Percentiles rank a stretch among this genome's conserved stretches.
Evolutionary conservation across 1,140 invertebrate genomes (phyloP).

Genomic region (Cherax quadricarinatus): DNA sequence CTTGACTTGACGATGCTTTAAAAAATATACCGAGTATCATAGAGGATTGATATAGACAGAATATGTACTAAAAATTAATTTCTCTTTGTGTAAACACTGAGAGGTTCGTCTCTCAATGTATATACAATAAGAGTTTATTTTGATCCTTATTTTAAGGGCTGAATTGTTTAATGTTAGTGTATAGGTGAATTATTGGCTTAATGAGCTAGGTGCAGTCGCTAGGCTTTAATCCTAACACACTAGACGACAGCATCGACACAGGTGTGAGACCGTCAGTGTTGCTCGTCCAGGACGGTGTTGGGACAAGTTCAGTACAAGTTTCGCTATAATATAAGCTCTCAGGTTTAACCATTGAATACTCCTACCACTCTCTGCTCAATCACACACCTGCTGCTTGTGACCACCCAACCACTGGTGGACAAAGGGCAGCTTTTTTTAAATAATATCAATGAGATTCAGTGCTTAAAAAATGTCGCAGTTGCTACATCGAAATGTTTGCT

Average conservation of each 20-base stretch:
- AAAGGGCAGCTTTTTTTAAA: background rate
- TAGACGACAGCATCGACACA: too few relatives aligned
- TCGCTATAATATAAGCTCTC: background rate
- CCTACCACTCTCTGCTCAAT: background rate
- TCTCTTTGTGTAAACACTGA: too few relatives aligned
- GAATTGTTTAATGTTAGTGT: too few relatives aligned
- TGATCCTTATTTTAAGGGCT: too few relatives aligned
- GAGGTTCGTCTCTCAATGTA: too few relatives aligned
- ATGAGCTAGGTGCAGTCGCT: too few relatives aligned
- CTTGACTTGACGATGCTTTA: background rate
- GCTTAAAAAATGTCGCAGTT: background rate
- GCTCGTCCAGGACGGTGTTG: background rate
- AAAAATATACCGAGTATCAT: background rate
- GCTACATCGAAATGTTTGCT: background rate
- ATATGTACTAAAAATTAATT: too few relatives aligned
- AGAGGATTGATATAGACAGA: too few relatives aligned
- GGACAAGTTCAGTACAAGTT: background rate
- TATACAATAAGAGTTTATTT: too few relatives aligned
- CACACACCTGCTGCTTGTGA: background rate
- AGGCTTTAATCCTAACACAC: too few relatives aligned
- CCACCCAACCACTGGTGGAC: background rate
- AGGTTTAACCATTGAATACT: background rate
- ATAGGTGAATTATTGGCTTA: too few relatives aligned
- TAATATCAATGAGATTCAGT: constrained; percentile 1
- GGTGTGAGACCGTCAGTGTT: background rate